Evolutionary conservation across 2,888 invertebrate species (phyloP).

Genomic region (Aporophyla nigra): DNA sequence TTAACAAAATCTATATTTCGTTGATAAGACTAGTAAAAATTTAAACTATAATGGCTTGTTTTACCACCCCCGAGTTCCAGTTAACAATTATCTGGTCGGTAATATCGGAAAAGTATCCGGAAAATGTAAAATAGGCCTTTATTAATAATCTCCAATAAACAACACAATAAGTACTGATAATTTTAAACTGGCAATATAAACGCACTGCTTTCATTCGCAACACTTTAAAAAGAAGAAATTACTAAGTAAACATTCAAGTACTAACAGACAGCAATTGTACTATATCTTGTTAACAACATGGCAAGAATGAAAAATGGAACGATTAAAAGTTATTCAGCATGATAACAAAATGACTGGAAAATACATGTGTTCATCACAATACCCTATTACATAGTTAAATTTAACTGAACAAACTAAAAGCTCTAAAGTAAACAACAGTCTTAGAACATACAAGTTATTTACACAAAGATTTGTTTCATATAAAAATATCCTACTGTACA

Average conservation of each 20-base stretch:
- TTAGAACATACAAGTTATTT: slow-evolving; percentile 90
- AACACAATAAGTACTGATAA: slow-evolving; percentile 52
- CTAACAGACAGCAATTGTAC: slow-evolving; percentile 36
- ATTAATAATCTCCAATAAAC: slow-evolving; percentile 50
- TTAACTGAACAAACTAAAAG: slow-evolving; percentile 89
- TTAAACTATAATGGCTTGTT: slow-evolving; percentile 39
- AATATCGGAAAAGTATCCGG: neutral
- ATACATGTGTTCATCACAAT: slow-evolving; percentile 85
- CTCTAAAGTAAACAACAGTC: slow-evolving; percentile 90
- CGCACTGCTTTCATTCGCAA: slow-evolving; percentile 32
- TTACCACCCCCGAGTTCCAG: slow-evolving; percentile 6
- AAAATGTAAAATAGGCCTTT: slow-evolving; percentile 18
- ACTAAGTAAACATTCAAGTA: slow-evolving; percentile 25
- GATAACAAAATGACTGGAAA: slow-evolving; percentile 86
- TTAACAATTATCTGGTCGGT: neutral
- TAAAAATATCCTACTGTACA: slow-evolving; percentile 90
- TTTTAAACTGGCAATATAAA: slow-evolving; percentile 51
- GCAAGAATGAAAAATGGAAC: slow-evolving; percentile 57
- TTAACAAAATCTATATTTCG: slow-evolving; percentile 62
- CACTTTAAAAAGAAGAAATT: slow-evolving; percentile 29
- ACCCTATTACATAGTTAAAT: slow-evolving; percentile 80
- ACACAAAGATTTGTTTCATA: slow-evolving; percentile 87
- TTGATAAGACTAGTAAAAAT: slow-evolving; percentile 66
- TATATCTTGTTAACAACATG: slow-evolving; percentile 39
- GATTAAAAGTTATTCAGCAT: slow-evolving; percentile 54